Evolutionary conservation across 2,113 vertebrate species (phyloP), one percentile per base, ranked within the genome.

Genomic region (Lontra canadensis): DNA sequence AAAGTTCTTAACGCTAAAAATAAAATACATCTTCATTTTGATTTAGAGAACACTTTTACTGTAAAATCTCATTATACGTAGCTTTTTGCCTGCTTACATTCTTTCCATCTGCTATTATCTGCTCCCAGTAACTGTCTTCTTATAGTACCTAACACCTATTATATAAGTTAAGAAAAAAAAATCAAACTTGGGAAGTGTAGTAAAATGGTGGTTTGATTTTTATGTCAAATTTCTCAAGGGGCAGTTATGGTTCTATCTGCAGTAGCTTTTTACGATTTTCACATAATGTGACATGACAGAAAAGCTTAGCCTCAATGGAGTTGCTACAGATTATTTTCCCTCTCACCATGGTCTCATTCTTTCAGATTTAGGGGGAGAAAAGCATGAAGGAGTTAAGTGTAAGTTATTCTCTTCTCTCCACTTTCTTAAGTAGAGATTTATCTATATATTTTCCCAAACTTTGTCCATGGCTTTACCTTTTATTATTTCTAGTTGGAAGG

Each of bases 221-320:
- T 80, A 73, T 90, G 69, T 92, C 61, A 74, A 63, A 94, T 94
- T 93, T 92, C 67, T 95, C 88, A 96, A 65, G 93, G 65, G 71
- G 13, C 88, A 94, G 52, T 94, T 36, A 55, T 74, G 55, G 36
- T 67, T 63, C 42, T 92, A 49, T 39, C 81, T 59, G 55, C 65
- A 34, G 29, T 63, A 90, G 39, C 11, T 55, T 94, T 85, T 85
- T 83, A 69, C 92, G 67, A 94, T 87, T 97, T 93, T 95, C 47
- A 89, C 73, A 79, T 42, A 42, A 52, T 90, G 55, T 57, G 57
- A 92, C 86, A 96, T 73, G 59, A 89, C 36, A 92, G 78, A 49
- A 88, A 96, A 89, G 8, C 49, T 93, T 90, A 88, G 25, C 10
- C 52, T 84, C 31, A 73, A 76, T 3, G 4, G 57, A 94, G 42